A percentile compares a stretch with the other conserved stretches of the same genome.
Conservation (phyloP, 1,140 invertebrate species). For the Rhopalosiphum padi region DNA sequence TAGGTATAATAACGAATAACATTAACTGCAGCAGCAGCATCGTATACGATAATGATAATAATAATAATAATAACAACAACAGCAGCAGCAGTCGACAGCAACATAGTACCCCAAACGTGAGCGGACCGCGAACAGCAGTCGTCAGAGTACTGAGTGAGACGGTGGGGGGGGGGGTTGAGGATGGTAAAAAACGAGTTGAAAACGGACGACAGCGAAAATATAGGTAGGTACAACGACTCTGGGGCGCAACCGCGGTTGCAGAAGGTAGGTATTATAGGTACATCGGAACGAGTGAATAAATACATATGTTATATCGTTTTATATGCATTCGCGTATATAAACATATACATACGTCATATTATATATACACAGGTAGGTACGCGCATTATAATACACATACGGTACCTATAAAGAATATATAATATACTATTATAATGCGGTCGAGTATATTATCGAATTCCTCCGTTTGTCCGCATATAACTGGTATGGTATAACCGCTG, state of each 20-base stretch:
- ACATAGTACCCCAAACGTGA: constrained; percentile 3
- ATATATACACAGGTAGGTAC: too few species aligned
- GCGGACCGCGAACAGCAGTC: background rate
- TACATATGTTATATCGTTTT: background rate
- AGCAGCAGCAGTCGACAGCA: background rate
- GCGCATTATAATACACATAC: background rate
- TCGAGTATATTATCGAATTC: constrained; percentile 3
- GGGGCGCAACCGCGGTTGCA: background rate
- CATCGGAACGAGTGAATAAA: background rate
- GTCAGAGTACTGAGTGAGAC: background rate
- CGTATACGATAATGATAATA: background rate
- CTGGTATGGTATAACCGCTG: background rate
- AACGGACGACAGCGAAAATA: background rate
- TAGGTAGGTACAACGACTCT: too few species aligned
- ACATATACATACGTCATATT: too few species aligned
- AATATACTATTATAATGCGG: background rate
- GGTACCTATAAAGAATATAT: background rate
- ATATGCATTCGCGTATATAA: background rate
- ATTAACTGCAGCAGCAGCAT: background rate
- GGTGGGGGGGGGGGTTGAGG: too few species aligned
- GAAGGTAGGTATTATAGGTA: background rate
- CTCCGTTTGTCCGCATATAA: background rate
- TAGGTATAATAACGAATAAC: background rate
- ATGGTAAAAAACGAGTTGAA: background rate
- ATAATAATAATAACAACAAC: background rate